phyloP scores from a whole-genome alignment of 2,113 vertebrate genomes.

The Caranx melampygus region DNA sequence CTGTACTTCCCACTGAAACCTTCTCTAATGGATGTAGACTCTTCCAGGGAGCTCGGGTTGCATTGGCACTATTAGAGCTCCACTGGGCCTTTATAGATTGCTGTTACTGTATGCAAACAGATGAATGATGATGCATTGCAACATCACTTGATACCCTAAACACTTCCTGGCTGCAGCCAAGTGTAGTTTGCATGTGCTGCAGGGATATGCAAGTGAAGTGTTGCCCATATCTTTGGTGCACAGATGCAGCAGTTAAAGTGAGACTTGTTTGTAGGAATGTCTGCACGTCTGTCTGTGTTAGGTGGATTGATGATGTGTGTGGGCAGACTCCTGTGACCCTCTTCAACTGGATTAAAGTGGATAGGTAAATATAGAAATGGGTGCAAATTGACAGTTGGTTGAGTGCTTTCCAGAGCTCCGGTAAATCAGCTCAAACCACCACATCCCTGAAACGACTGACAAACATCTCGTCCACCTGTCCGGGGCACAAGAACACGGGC shows the following conservation, averaged over 20 bases:
- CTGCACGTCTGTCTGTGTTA: background rate
- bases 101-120: conserved; percentile 31
- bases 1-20: background rate
- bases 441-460: conserved; percentile 18
- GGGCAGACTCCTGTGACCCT: background rate
- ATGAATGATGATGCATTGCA: background rate
- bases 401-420: background rate
- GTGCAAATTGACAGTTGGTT: background rate
- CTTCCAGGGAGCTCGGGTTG: conserved; percentile 8
- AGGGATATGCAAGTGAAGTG: conserved; percentile 21
- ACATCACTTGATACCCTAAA: background rate
- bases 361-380: background rate
- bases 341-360: background rate
- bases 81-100: conserved; percentile 31
- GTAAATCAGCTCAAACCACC: background rate
- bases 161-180: background rate
- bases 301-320: background rate
- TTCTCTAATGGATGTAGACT: conserved; percentile 30
- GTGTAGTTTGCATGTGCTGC: conserved; percentile 23
- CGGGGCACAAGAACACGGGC: conserved; percentile 43
- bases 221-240: conserved; percentile 5
- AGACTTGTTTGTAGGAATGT: background rate
- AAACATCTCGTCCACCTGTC: conserved; percentile 59
- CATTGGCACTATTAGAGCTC: conserved; percentile 16
- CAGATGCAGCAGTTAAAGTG: conserved; percentile 18